These are phyloP conservation scores for Phaethon lepturus DNA, from an alignment of 2,113 vertebrate species.

Conservation along the genomic window DNA sequence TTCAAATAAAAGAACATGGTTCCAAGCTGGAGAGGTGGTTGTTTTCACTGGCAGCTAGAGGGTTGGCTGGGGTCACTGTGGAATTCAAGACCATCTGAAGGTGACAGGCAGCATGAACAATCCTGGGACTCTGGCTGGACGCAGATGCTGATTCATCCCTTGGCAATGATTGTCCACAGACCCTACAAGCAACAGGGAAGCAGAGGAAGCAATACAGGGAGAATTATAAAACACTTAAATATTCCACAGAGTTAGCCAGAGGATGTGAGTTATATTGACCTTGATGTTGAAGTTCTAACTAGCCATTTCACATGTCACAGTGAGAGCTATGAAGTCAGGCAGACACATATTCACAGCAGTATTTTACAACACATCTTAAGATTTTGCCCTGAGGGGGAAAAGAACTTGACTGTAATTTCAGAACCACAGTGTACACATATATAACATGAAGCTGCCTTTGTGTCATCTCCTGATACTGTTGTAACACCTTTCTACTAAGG, in stretches of 20 bases:
- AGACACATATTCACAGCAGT: neutral
- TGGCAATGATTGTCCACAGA: neutral
- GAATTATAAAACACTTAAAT: neutral
- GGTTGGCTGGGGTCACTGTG: neutral
- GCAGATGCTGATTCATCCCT: neutral
- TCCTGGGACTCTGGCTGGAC: neutral
- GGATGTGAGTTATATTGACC: neutral
- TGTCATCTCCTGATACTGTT: neutral
- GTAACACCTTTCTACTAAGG: neutral
- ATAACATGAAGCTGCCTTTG: neutral
- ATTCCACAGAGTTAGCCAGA: neutral
- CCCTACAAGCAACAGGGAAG: neutral
- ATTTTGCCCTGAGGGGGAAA: neutral
- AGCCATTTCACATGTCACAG: neutral
- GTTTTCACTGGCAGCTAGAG: neutral
- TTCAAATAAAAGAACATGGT: neutral
- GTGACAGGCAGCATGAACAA: neutral
- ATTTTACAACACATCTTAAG: neutral
- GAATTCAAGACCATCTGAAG: neutral
- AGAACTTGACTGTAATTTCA: neutral
- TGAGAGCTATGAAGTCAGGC: neutral
- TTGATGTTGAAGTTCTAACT: neutral
- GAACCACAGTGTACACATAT: neutral
- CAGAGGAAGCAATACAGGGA: neutral
- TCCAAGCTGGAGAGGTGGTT: neutral